phyloP scores from a whole-genome alignment of 2,888 invertebrate species.

The Rosalia funebris region DNA sequence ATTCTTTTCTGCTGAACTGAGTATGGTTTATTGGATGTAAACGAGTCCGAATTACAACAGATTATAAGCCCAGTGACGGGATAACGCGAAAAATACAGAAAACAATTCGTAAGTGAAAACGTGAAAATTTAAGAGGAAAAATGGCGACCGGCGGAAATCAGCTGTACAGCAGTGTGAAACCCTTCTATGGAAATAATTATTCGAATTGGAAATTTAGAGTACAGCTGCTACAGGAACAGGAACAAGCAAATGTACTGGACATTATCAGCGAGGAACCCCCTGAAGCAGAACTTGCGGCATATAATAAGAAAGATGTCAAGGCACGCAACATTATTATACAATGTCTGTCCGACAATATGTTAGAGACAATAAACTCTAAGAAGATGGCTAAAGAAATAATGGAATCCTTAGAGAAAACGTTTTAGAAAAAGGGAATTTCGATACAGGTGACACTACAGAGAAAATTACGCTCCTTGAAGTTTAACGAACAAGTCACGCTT shows the following conservation, averaged over 20 bases:
- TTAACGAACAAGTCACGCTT: conserved; percentile 1
- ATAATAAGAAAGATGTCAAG: conserved; percentile 29
- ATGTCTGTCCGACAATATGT: conserved; percentile 31
- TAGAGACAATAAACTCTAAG: too few species aligned
- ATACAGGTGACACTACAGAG: conserved; percentile 25
- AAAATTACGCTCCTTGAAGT: conserved; percentile 25
- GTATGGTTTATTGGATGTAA: too few species aligned
- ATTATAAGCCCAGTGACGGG: conserved; percentile 7
- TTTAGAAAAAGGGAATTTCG: conserved; percentile 24
- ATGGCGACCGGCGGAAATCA: conserved; percentile 3
- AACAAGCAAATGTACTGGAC: conserved; percentile 13
- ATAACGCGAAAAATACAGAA: not conserved
- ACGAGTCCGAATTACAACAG: too few species aligned
- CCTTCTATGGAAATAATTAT: conserved; percentile 17
- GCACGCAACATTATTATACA: conserved; percentile 31
- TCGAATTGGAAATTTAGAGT: conserved; percentile 28
- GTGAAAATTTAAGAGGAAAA: not conserved
- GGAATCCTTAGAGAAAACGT: conserved; percentile 15
- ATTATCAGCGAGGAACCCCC: conserved; percentile 2
- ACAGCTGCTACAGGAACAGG: conserved; percentile 11
- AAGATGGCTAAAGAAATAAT: conserved; percentile 30
- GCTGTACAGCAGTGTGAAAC: not conserved
- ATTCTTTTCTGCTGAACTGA: too few species aligned
- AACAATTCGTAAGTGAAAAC: too few species aligned
- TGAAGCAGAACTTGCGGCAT: conserved; percentile 3